Evolutionary conservation across 2,888 invertebrate species (phyloP), one percentile per base, ranked within the genome.

Genomic region (Dichetophora obliterata): DNA sequence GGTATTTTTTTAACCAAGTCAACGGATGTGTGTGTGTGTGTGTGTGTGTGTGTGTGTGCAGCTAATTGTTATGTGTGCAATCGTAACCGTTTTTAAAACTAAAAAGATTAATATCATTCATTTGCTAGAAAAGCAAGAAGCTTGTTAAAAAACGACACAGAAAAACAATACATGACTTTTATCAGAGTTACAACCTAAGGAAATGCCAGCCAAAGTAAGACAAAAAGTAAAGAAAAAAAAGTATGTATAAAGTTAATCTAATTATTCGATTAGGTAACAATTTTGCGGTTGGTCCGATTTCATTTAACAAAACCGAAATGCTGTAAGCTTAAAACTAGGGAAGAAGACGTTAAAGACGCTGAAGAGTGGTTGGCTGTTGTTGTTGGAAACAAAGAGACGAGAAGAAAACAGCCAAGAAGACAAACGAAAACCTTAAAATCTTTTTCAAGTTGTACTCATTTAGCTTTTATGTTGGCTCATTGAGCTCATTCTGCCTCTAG

Each of bases 261-360:
- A 85, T 86, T 86, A 85, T 85, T 86, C 82, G 85, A 85, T 85
- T 85, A 85, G 84, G 86, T 86, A 85, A 85, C 85, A 85, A 82
- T 83, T 57, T 31, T 31, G 66, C 37, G 19, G 52, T 52, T 69
- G 27, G n/a, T 22, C 14, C 22, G 69, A 52, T 27, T 69, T 24
- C 1, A 14, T 48, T 27, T 24, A 50, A 50, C 50, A 48, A 68
- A 19, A 68, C 27, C 50, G 11, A 24, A 27, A 68, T 50, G 61
- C 24, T 27, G 16, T 50, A 50, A 22, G 22, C 48, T 22, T 2
- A 16, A 50, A 69, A 74, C 43, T 37, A 69, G 43, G 65, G 70
- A 66, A 50, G 59, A 73, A 79, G 22, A 22, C n/a, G 52, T 19
- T 24, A 27, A 69, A 69, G 50, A 50, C n/a, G n/a, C n/a, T n/a